Percentiles rank a stretch among this genome's conserved stretches.
Evolutionary conservation across 2,113 vertebrate species (phyloP).

Genomic region (Ardeotis arabs): DNA sequence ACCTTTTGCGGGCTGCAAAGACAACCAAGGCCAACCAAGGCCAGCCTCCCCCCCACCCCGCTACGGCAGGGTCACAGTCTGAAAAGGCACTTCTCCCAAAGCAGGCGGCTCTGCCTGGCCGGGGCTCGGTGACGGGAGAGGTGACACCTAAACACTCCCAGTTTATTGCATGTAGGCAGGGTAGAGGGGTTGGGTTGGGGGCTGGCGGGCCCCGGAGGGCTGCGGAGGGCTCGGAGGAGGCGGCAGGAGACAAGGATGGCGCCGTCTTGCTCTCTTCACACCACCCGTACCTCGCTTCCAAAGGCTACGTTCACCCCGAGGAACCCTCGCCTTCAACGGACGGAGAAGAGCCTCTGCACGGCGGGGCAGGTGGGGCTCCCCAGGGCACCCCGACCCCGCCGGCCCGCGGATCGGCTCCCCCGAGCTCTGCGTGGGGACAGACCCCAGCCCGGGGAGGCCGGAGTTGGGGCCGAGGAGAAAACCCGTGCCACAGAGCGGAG

Average conservation of each 20-base stretch:
- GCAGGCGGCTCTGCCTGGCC: constrained; percentile 36
- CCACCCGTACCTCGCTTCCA: background rate
- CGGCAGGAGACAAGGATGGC: background rate
- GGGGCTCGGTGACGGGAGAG: background rate
- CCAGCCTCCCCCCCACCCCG: background rate
- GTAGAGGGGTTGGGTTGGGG: background rate
- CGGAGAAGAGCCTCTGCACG: background rate
- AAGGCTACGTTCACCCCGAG: background rate
- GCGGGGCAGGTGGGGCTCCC: background rate
- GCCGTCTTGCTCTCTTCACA: background rate
- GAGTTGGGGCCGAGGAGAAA: background rate
- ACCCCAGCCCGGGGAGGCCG: background rate
- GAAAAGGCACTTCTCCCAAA: constrained; percentile 71
- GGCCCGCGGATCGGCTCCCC: background rate
- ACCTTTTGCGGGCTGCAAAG: background rate
- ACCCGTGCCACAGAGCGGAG: background rate
- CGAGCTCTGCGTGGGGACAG: rapidly evolving
- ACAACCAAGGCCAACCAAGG: background rate
- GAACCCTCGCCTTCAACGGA: constrained; percentile 12
- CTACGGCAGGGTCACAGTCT: constrained; percentile 49
- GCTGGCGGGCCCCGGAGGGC: background rate
- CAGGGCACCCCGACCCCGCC: background rate
- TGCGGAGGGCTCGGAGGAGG: constrained; percentile 10
- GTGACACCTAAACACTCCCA: constrained; percentile 46
- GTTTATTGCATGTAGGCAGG: constrained; percentile 58